Evolutionary conservation across 2,113 vertebrate species (phyloP).

Genomic region (Panthera uncia): DNA sequence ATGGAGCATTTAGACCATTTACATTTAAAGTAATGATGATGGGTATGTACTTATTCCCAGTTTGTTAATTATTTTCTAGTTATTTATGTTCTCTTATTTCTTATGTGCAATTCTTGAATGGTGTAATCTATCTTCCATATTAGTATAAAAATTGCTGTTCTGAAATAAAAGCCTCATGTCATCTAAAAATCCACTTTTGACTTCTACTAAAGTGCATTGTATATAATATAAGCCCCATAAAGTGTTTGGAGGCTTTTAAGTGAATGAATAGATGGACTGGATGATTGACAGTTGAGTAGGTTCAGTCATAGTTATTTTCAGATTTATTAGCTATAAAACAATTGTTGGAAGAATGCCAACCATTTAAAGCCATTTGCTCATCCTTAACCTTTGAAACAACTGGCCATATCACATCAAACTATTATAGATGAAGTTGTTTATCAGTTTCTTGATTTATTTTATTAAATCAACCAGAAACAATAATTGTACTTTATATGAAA

Average conservation of each 20-base stretch:
- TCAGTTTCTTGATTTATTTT: slow-evolving; percentile 36
- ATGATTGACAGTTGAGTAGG: not conserved
- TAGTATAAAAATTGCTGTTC: slow-evolving; percentile 5
- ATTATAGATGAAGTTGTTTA: not conserved
- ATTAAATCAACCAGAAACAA: slow-evolving; percentile 24
- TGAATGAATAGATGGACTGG: not conserved
- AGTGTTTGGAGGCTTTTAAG: not conserved
- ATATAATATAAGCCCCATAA: not conserved
- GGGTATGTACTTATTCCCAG: not conserved
- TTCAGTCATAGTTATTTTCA: not conserved
- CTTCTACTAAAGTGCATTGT: not conserved
- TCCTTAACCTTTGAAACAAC: slow-evolving; percentile 22
- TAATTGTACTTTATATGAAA: not conserved
- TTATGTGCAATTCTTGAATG: slow-evolving; percentile 8
- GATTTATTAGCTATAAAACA: slow-evolving; percentile 30
- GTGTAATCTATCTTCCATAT: not conserved
- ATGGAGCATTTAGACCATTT: not conserved
- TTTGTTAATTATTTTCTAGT: not conserved
- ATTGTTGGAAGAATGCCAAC: not conserved
- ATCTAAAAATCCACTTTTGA: slow-evolving; percentile 53
- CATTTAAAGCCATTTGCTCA: not conserved
- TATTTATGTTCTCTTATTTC: not conserved
- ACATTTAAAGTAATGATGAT: not conserved
- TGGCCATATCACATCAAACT: not conserved
- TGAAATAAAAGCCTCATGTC: slow-evolving; percentile 44